phyloP scores from a whole-genome alignment of 2,113 vertebrate species.

The Salvelinus fontinalis region DNA sequence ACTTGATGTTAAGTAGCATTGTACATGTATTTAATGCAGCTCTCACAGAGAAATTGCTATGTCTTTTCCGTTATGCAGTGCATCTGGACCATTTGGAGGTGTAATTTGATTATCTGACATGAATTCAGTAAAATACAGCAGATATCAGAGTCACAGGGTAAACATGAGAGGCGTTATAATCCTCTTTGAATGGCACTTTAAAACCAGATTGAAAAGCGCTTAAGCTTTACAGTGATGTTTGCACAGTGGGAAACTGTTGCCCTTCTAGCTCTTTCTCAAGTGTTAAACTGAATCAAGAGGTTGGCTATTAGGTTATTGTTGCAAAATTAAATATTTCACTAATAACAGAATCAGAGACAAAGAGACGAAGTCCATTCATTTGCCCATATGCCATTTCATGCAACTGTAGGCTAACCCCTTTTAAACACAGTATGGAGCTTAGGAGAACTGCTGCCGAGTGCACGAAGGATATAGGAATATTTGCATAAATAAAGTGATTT shows the following conservation, averaged over 20 bases:
- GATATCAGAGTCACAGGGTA: background rate
- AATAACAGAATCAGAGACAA: background rate
- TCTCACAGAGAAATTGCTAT: slow-evolving; percentile 4
- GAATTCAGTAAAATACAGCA: background rate
- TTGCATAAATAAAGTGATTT: too few species aligned
- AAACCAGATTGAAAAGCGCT: background rate
- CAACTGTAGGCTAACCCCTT: background rate
- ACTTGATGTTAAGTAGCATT: slow-evolving; percentile 3
- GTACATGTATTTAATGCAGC: slow-evolving; percentile 1
- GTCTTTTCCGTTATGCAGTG: background rate
- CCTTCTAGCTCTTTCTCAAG: background rate
- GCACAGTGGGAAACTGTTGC: background rate
- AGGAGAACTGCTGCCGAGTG: background rate
- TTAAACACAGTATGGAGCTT: background rate
- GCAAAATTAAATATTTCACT: background rate
- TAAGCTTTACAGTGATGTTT: background rate
- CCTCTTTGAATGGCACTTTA: background rate
- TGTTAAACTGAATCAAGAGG: background rate
- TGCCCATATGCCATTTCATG: background rate
- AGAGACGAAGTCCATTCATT: background rate
- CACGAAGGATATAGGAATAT: background rate
- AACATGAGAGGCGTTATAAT: background rate
- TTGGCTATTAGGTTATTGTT: background rate
- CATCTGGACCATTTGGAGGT: background rate
- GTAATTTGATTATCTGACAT: slow-evolving; percentile 3